Evolutionary conservation across 2,888 invertebrate genomes (phyloP).

Genomic region (Serripes groenlandicus): DNA sequence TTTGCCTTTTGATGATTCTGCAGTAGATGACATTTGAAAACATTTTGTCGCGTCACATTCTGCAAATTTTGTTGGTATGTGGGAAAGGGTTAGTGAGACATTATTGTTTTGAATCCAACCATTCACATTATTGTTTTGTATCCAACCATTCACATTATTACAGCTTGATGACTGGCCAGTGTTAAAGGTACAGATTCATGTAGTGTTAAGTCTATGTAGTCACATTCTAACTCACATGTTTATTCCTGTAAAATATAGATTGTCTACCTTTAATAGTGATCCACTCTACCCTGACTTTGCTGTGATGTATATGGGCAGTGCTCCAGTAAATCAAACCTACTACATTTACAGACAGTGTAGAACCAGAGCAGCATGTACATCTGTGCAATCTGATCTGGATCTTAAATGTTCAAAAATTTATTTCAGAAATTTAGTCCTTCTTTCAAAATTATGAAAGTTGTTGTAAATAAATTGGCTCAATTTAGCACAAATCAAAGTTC

Average conservation of each 20-base stretch:
- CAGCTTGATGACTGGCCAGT: conserved; percentile 75
- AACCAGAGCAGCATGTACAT: neutral
- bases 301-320: neutral
- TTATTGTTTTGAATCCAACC: neutral
- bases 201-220: conserved; percentile 1
- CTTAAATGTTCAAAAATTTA: too few species aligned
- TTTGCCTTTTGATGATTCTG: neutral
- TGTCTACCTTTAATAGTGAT: conserved; percentile 8
- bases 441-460: too few species aligned
- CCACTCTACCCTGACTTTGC: neutral
- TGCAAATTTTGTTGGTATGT: too few species aligned
- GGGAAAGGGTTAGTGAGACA: too few species aligned
- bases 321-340: neutral
- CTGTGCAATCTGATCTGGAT: neutral
- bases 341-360: neutral
- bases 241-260: neutral
- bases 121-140: too few species aligned
- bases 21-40: neutral
- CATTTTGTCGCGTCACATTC: too few species aligned
- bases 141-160: conserved; percentile 32
- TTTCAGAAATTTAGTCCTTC: too few species aligned
- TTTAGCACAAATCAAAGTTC: too few species aligned
- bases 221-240: conserved; percentile 7
- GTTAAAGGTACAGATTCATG: conserved; percentile 68
- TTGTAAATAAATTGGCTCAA: too few species aligned